Evolutionary conservation across 2,797 vertebrate genomes (phyloP).

Genomic region (Liasis olivaceus): DNA sequence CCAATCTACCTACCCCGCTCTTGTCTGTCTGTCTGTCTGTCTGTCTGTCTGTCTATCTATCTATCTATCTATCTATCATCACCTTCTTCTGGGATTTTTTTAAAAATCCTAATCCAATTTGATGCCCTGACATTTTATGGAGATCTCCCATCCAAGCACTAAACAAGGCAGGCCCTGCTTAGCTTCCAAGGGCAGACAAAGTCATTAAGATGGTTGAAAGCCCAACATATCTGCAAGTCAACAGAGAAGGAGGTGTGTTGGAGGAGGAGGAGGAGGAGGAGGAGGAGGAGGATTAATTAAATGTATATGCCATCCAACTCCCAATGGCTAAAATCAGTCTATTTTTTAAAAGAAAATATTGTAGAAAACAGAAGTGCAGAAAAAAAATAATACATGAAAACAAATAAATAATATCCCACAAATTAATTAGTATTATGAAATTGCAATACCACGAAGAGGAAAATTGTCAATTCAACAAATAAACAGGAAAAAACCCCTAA

Average conservation of each 20-base stretch:
- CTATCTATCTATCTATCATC: neutral
- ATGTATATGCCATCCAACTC: neutral
- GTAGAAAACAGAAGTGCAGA: neutral
- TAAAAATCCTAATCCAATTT: neutral
- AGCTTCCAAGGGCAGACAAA: neutral
- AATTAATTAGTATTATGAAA: neutral
- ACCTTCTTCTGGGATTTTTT: neutral
- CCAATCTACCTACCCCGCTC: fast-evolving
- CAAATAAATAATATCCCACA: neutral
- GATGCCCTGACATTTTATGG: neutral
- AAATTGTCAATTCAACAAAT: neutral
- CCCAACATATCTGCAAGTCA: neutral
- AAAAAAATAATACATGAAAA: neutral
- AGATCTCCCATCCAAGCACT: neutral
- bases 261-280: neutral
- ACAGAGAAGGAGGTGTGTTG: neutral
- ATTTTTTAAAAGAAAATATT: neutral
- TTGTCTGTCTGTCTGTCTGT: neutral
- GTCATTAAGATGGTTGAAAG: neutral
- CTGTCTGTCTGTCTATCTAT: neutral
- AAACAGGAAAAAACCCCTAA: neutral
- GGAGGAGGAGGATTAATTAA: neutral
- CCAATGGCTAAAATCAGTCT: neutral
- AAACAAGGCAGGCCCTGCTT: neutral
- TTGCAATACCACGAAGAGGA: neutral